Evolutionary conservation across 30 jellyfish, hydroid and myxozoan genomes (phyloP), one percentile per base, ranked within the genome.

Genomic region (Pseudorhiza aurosa): DNA sequence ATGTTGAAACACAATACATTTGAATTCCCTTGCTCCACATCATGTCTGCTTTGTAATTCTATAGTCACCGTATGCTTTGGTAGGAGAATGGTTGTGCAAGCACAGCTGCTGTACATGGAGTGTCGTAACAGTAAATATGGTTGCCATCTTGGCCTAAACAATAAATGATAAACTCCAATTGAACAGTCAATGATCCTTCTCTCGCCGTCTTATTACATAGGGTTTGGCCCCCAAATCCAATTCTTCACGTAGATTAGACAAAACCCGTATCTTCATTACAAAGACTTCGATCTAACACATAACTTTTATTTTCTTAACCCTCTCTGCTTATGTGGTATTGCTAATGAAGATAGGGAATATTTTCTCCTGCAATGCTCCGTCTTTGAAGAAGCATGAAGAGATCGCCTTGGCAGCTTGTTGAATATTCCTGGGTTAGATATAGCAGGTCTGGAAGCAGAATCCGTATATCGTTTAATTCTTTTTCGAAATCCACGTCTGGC

Each of bases 351-450:
- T 50, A 50, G n/a, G 8, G 80, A 65, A 32, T 68, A 65, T 32
- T 65, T 65, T 68, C 62, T 65, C 80, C 80, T 65, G 80, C 65
- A 65, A 55, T 65, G 80, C 80, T 27, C 62, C 17, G 32, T 65
- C 80, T 65, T 65, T 40, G 62, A 59, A 59, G 49, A 32, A 25
- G 75, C 58, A 59, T 57, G 21, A 28, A 59, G 45, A 59, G 75
- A 59, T 59, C 75, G 5, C 75, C 75, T 59, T 59, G n/a, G 57
- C 58, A 59, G 57, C 75, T 7, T 59, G 29, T 59, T 57, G 75
- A 57, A 59, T 59, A 59, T 59, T 59, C 57, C 75, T 59, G 49
- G 58, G 75, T 12, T 59, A 5, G 68, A 53, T 53, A 5, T 53
- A 17, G 68, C 68, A 53, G 33, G 68, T 5, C 8, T 53, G 68